Evolutionary conservation across 1,140 invertebrate genomes (phyloP), one percentile per base, ranked within the genome.

Genomic region (Paracyclopina nana): DNA sequence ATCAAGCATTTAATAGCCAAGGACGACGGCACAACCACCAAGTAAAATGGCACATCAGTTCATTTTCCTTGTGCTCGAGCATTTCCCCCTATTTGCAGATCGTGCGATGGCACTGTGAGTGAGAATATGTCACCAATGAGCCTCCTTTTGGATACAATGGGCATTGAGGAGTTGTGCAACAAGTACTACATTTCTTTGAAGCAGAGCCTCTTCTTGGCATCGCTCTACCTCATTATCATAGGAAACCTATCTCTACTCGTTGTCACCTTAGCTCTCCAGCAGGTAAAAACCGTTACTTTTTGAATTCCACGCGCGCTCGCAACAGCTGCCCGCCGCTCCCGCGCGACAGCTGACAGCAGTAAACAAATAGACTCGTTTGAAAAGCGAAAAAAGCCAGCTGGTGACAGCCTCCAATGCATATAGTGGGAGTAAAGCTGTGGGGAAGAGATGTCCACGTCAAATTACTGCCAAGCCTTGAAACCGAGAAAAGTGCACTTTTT

Each of bases 161-260:
- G 30, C 28, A 48, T 48, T 28, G 27, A 25, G 28, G 45, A 29
- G 28, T 28, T 48, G 9, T 28, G 45, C 30, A 16, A 24, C 22
- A 48, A 48, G 22, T 48, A 48, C 22, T 48, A 20, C 25, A 27
- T 29, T 29, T 22, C 27, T 12, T 28, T 48, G 12, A 48, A 48
- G 22, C 45, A 48, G 25, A 28, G 25, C 26, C 18, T 48, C 16
- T 48, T 48, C 28, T 4, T 48, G 2, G 11, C 22, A 14, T 48
- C 30, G 16, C 27, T 48, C 16, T 48, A 48, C 22, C 25, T 48
- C 9, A 14, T 48, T 31, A 29, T 48, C 25, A 4, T 38, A 20
- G 34, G 14, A 20, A 20, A n/a, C 34, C 20, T 38, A 20, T n/a
- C 34, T 38, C 34, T 38, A n/a, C 8, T 38, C n/a, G 34, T 38